Percentiles rank a stretch among this genome's conserved stretches.
phyloP scores from a whole-genome alignment of 2,888 invertebrate genomes.

The Sphinx pinastri region DNA sequence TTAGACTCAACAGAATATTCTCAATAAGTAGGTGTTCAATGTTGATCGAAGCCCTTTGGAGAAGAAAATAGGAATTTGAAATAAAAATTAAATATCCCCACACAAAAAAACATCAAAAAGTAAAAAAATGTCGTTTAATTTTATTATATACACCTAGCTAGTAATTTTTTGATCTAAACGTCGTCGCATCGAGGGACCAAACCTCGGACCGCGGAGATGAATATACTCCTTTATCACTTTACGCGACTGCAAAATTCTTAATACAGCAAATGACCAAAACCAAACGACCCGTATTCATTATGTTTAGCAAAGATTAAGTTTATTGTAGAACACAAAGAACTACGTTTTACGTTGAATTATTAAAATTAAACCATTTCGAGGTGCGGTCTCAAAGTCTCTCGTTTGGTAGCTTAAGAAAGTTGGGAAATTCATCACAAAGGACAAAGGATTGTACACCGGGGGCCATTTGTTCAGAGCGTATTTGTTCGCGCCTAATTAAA shows the following conservation, averaged over 20 bases:
- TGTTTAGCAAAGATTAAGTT: not conserved
- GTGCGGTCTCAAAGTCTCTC: slow-evolving; percentile 67
- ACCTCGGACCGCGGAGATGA: too few species aligned
- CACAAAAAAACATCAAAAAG: too few species aligned
- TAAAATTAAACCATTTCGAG: slow-evolving; percentile 72
- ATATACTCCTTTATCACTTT: too few species aligned
- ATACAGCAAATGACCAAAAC: not conserved
- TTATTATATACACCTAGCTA: too few species aligned
- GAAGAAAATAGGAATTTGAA: too few species aligned
- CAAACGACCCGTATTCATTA: not conserved
- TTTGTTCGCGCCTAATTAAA: slow-evolving; percentile 83
- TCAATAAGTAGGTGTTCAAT: too few species aligned
- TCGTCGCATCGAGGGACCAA: too few species aligned
- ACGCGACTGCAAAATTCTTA: not conserved
- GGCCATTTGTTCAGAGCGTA: slow-evolving; percentile 77
- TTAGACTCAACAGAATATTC: too few species aligned
- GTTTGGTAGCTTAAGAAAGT: slow-evolving; percentile 74
- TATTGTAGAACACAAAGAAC: slow-evolving; percentile 28
- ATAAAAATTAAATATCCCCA: too few species aligned
- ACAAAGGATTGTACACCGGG: slow-evolving; percentile 71
- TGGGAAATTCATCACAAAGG: slow-evolving; percentile 74
- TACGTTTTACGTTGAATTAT: slow-evolving; percentile 63
- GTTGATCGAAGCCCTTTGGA: too few species aligned
- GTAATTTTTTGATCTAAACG: too few species aligned
- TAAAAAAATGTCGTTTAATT: too few species aligned